A percentile compares a stretch with the other conserved stretches of the same genome.
phyloP scores from a whole-genome alignment of 1,140 invertebrate genomes.

The Meteorus sp. region DNA sequence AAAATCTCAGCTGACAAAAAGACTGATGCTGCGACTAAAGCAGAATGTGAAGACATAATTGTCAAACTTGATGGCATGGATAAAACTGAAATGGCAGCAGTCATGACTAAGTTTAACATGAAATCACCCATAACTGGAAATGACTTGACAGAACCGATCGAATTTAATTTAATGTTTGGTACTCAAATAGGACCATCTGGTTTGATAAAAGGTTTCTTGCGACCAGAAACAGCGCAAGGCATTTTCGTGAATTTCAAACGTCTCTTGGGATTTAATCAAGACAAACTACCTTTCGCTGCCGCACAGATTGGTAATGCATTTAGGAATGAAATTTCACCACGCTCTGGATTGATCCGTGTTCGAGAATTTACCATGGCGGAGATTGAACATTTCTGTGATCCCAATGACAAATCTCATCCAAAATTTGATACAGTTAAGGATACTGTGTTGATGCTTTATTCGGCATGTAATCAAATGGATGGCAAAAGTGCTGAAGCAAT shows the following conservation, averaged over 20 bases:
- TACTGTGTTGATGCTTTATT: conserved; percentile 81
- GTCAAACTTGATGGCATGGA: conserved; percentile 85
- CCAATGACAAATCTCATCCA: conserved; percentile 82
- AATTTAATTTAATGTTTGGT: conserved; percentile 99
- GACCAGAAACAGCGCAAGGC: conserved; percentile 98
- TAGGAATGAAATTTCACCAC: conserved; percentile 98
- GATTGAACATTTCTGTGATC: conserved; percentile 99
- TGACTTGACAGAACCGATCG: conserved; percentile 90
- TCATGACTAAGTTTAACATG: conserved; percentile 87
- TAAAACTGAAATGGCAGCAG: conserved; percentile 83
- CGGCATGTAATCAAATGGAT: conserved; percentile 96
- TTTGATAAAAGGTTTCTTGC: conserved; percentile 87
- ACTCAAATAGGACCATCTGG: conserved; percentile 97
- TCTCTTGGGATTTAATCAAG: conserved; percentile 96
- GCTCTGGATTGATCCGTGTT: conserved; percentile 94
- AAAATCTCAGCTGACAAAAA: conserved; percentile 88
- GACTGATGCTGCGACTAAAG: conserved; percentile 68
- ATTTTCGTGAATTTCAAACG: conserved; percentile 99
- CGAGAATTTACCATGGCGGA: conserved; percentile 99
- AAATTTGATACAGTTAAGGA: conserved; percentile 85
- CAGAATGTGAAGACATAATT: conserved; percentile 79
- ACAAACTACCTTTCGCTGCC: conserved; percentile 94
- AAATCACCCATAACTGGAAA: conserved; percentile 95
- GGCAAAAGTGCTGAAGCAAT: conserved; percentile 74
- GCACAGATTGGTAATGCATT: conserved; percentile 98